phyloP scores from a whole-genome alignment of 2,888 invertebrate species.

The Megalurothrips usitatus region DNA sequence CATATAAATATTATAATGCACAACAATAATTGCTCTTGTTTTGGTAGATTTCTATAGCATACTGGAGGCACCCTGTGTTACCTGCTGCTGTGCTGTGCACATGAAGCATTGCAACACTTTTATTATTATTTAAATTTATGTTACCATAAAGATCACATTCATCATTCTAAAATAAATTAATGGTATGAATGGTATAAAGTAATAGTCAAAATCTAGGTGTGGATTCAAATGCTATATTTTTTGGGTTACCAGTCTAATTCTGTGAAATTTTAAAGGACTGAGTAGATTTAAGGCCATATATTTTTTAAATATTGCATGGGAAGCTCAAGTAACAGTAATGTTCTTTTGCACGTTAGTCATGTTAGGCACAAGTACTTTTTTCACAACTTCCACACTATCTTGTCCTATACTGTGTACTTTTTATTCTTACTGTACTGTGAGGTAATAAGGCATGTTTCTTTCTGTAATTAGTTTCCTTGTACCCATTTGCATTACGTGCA shows the following conservation, averaged over 20 bases:
- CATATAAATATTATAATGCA: neutral
- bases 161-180: too few species aligned
- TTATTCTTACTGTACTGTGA: neutral
- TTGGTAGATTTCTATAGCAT: too few species aligned
- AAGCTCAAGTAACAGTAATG: neutral
- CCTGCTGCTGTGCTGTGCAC: neutral
- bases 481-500: neutral
- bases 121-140: too few species aligned
- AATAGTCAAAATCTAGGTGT: too few species aligned
- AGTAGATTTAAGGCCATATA: neutral
- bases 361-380: neutral
- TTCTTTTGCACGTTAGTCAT: constrained; percentile 4
- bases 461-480: neutral
- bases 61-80: neutral
- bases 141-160: too few species aligned
- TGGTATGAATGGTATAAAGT: too few species aligned
- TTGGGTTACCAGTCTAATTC: too few species aligned
- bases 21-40: neutral
- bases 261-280: neutral
- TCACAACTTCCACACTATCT: neutral
- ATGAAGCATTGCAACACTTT: too few species aligned
- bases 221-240: too few species aligned
- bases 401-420: neutral
- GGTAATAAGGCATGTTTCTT: constrained; percentile 20
- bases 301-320: neutral